phyloP scores from a whole-genome alignment of 2,113 vertebrate genomes.

The Megaceryle maxima region DNA sequence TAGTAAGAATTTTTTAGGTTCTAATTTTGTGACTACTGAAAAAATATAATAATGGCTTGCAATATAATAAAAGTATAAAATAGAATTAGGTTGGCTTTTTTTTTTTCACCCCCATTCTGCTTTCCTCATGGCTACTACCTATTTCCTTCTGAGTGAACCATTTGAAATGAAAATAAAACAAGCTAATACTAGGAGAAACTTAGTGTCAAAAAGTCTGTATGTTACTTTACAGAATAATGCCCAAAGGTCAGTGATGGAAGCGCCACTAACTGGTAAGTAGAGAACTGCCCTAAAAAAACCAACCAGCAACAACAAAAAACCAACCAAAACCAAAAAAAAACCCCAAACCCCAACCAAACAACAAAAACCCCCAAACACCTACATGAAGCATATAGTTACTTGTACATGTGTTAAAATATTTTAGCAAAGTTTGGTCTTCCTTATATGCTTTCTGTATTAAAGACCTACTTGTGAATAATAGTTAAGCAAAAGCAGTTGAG shows the following conservation, averaged over 20 bases:
- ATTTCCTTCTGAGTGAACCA: background rate
- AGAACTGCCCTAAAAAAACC: background rate
- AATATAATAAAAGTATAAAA: background rate
- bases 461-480: background rate
- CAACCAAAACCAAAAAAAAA: too few species aligned
- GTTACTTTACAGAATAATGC: background rate
- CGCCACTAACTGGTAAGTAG: background rate
- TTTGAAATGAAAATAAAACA: background rate
- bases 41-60: background rate
- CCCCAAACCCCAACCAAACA: too few species aligned
- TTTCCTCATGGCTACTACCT: background rate
- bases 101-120: background rate
- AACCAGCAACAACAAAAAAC: background rate
- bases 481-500: background rate
- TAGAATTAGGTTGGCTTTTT: background rate
- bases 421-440: background rate
- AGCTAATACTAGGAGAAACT: background rate
- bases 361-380: background rate
- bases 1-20: background rate
- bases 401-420: background rate
- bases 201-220: background rate
- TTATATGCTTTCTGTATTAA: background rate
- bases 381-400: background rate
- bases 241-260: background rate
- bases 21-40: background rate